Percentiles rank a stretch among this genome's conserved stretches.
phyloP scores from a whole-genome alignment of 2,888 invertebrate species.

The Caenorhabditis sp. region DNA sequence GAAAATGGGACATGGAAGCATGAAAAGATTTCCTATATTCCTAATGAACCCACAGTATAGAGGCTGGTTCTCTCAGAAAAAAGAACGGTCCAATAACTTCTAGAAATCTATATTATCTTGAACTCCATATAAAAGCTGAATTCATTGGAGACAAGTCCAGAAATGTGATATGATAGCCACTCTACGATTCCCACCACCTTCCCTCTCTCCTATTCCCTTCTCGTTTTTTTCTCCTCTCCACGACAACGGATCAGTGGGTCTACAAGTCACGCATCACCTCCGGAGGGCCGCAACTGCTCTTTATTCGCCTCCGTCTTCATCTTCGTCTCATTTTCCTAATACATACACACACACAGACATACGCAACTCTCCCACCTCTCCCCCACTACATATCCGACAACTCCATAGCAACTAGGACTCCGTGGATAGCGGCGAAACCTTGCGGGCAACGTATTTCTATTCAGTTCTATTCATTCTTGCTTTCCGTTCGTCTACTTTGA shows the following conservation, averaged over 20 bases:
- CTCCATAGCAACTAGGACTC: constrained; percentile 60
- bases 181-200: constrained; percentile 2
- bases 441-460: constrained; percentile 42
- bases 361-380: constrained; percentile 18
- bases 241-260: constrained; percentile 42
- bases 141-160: not conserved
- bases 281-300: constrained; percentile 15
- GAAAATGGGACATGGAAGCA: no score
- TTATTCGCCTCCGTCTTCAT: constrained; percentile 27
- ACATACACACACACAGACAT: constrained; percentile 50
- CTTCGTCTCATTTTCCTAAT: constrained; percentile 24
- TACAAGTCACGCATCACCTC: constrained; percentile 42
- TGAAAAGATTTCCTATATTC: no score
- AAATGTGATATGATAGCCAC: constrained; percentile 15
- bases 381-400: constrained; percentile 35
- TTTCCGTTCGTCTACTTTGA: not conserved
- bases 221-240: constrained; percentile 14
- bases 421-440: constrained; percentile 21
- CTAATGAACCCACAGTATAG: no score
- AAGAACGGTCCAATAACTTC: not conserved
- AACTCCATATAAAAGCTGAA: not conserved
- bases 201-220: not conserved
- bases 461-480: constrained; percentile 1
- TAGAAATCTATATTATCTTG: not conserved
- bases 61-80: no score